These are phyloP conservation scores for Anthoptus insignis DNA, from an alignment of 2,888 invertebrate genomes.

Conservation along the genomic window DNA sequence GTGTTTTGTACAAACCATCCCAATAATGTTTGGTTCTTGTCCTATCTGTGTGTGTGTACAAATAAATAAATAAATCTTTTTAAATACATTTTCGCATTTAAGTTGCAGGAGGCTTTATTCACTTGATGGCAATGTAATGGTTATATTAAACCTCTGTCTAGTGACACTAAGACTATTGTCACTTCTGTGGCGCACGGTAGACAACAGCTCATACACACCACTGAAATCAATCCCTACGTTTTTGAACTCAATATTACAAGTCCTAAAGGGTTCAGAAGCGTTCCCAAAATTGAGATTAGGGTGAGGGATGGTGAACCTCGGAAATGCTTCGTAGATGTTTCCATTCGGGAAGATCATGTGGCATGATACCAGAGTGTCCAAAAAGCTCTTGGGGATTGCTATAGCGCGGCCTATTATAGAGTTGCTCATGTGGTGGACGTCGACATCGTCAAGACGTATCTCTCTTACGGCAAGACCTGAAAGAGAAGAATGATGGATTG, in stretches of 20 bases:
- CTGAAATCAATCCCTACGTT: conserved; percentile 52
- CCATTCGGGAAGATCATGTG: conserved; percentile 60
- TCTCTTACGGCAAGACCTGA: conserved; percentile 55
- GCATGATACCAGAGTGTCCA: conserved; percentile 58
- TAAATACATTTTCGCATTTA: too few relatives aligned
- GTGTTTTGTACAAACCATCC: too few relatives aligned
- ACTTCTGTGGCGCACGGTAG: conserved; percentile 51
- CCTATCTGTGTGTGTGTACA: too few relatives aligned
- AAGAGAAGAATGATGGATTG: too few relatives aligned
- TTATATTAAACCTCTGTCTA: conserved; percentile 58
- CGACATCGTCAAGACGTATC: conserved; percentile 52
- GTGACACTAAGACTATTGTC: conserved; percentile 54
- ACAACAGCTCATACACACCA: conserved; percentile 63
- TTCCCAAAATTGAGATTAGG: conserved; percentile 44
- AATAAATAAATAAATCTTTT: too few relatives aligned
- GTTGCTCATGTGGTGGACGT: conserved; percentile 54
- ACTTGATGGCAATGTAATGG: conserved; percentile 47
- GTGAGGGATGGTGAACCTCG: conserved; percentile 52
- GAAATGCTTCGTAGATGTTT: conserved; percentile 56
- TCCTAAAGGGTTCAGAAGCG: conserved; percentile 52
- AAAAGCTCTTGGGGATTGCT: conserved; percentile 54
- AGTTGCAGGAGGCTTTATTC: too few relatives aligned
- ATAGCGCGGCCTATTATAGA: conserved; percentile 53
- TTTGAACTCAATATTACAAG: conserved; percentile 57
- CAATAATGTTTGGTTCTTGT: too few relatives aligned